phyloP scores from a whole-genome alignment of 2,888 invertebrate species.

The Copidosoma aretas region DNA sequence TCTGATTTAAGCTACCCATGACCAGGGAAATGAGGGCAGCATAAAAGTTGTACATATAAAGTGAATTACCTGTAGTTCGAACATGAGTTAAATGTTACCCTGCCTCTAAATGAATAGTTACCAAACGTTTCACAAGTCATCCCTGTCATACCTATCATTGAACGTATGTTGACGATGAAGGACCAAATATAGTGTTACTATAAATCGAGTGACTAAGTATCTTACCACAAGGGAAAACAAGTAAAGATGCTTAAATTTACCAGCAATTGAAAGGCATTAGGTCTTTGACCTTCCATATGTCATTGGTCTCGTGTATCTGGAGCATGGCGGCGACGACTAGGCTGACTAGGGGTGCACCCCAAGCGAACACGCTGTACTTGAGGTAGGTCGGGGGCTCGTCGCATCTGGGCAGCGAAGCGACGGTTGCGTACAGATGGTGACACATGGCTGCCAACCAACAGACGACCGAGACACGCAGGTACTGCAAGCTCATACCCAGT shows the following conservation, averaged over 20 bases:
- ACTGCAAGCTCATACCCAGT: constrained; percentile 70
- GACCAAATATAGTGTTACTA: too few relatives aligned
- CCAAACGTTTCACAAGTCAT: too few relatives aligned
- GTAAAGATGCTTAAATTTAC: constrained; percentile 54
- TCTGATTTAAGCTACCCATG: too few relatives aligned
- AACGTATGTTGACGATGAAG: too few relatives aligned
- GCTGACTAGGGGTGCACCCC: constrained; percentile 70
- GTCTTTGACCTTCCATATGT: constrained; percentile 63
- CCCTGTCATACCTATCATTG: too few relatives aligned
- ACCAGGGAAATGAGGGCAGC: too few relatives aligned
- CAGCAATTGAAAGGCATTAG: constrained; percentile 66
- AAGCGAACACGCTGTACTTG: constrained; percentile 70
- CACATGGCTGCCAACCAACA: constrained; percentile 75
- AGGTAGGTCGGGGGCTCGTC: constrained; percentile 61
- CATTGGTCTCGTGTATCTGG: constrained; percentile 65
- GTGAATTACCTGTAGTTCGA: too few relatives aligned
- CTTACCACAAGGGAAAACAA: constrained; percentile 4
- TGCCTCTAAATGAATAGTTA: too few relatives aligned
- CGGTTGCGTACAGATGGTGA: constrained; percentile 68
- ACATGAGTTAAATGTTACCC: too few relatives aligned
- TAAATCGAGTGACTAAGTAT: too few relatives aligned
- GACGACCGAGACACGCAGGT: constrained; percentile 70
- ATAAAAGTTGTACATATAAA: too few relatives aligned
- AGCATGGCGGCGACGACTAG: constrained; percentile 65
- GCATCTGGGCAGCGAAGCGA: constrained; percentile 57